A percentile compares a stretch with the other conserved stretches of the same genome.
These are phyloP conservation scores for Myotis pilosus DNA, from an alignment of 2,797 vertebrate genomes.

Conservation along the genomic window DNA sequence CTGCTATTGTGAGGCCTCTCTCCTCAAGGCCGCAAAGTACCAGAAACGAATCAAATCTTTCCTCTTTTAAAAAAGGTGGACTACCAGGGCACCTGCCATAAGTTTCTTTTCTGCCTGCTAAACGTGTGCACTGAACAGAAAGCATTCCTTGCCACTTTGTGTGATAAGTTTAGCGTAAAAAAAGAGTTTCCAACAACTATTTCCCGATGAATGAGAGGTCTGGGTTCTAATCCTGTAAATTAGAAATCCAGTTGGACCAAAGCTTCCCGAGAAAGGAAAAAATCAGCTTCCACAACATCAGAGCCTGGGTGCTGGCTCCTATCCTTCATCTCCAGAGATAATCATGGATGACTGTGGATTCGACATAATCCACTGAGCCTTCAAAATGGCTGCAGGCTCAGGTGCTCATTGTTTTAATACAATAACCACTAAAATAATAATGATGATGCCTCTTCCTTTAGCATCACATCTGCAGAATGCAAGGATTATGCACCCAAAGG, in stretches of 20 bases:
- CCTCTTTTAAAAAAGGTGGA: conserved; percentile 8
- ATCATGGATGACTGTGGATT: conserved; percentile 65
- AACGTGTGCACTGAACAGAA: background rate
- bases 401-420: conserved; percentile 9
- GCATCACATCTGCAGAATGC: background rate
- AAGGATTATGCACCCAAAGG: conserved; percentile 3
- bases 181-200: conserved; percentile 31
- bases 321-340: conserved; percentile 43
- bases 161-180: conserved; percentile 7
- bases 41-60: background rate
- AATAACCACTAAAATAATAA: background rate
- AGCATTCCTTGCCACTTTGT: background rate
- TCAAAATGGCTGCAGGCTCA: conserved; percentile 22
- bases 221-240: conserved; percentile 47
- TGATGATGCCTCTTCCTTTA: background rate
- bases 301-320: background rate
- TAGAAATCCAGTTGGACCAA: conserved; percentile 53
- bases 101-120: background rate
- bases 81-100: background rate
- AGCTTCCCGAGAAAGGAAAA: conserved; percentile 55
- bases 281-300: conserved; percentile 24
- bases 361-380: conserved; percentile 61
- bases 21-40: background rate
- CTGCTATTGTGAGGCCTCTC: background rate
- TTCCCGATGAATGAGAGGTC: conserved; percentile 31